Base-by-base conservation (phyloP, 2,888 invertebrate species). In the Halictus ligatus region DNA sequence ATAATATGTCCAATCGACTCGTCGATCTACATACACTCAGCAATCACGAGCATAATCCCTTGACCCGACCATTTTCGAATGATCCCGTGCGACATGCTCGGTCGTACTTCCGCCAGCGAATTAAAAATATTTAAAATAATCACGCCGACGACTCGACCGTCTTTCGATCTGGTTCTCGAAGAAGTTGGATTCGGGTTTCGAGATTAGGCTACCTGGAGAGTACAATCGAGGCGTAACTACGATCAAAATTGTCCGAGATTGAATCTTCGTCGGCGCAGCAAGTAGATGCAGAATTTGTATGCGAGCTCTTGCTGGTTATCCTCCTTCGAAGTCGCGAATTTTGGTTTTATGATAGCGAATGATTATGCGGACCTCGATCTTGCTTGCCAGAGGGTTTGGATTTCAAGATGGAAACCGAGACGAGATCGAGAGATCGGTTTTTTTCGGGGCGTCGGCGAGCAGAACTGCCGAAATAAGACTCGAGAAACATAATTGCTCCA, bases 401-500 rank as follows among this genome's bases (percentile, higher is more conserved):
- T 6, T 6, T 1, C 43, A 71, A 0, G 21, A 25, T 40, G 54
- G 54, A 15, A 8, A 40, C 15, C 1, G 64, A n/a, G 69, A 35
- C 21, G 15, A 10, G 60, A 67, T 48, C 77, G 69, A 46, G n/a
- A 15, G n/a, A 84, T 54, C 35, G 58, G 35, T 35, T 35, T 35
- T 1, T 40, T 18, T 13, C 40, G 67, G 46, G 58, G 25, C 2
- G 67, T 69, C 40, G 10, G 58, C 69, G 48, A 25, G 46, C 48
- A 35, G 15, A 90, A 93, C 93, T 93, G 92, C 89, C 90, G 84
- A 90, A 89, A 72, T 40, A 92, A 93, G 93, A 93, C 93, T 92
- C 86, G 83, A 89, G 89, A 93, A 92, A 92, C 92, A 92, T 90
- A 92, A 92, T 84, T 77, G 75, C 85, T 88, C 86, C 89, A 91